phyloP scores from a whole-genome alignment of 2,113 vertebrate genomes.

The Ia io region DNA sequence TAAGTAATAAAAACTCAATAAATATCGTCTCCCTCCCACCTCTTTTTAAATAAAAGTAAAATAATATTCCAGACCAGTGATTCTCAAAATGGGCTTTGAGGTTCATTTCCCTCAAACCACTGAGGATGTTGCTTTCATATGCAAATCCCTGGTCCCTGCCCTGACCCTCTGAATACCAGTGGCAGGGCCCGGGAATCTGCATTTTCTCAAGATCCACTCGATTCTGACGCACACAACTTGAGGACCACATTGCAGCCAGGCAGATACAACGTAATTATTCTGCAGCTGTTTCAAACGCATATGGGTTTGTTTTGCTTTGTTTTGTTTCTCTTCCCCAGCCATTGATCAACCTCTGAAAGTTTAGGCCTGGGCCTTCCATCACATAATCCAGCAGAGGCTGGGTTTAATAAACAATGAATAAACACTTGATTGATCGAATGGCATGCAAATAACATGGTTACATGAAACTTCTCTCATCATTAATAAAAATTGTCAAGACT shows the following conservation, averaged over 20 bases:
- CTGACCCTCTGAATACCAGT: background rate
- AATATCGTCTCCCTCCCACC: background rate
- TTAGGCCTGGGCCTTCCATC: background rate
- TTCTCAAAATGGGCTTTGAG: background rate
- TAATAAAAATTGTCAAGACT: background rate
- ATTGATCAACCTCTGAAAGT: background rate
- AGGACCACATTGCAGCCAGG: background rate
- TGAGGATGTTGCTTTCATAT: background rate
- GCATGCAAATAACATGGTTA: background rate
- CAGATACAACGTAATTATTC: background rate
- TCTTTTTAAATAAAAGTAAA: background rate
- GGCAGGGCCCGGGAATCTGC: background rate
- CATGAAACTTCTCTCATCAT: background rate
- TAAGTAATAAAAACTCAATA: background rate
- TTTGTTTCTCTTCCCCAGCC: background rate
- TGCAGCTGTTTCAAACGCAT: background rate
- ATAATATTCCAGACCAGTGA: background rate
- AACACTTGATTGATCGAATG: background rate
- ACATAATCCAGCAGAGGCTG: background rate
- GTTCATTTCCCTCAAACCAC: background rate
- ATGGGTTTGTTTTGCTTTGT: background rate
- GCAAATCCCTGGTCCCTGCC: fast-evolving
- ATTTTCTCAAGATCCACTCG: background rate
- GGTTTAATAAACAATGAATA: background rate
- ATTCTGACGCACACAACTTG: background rate